Percentiles rank a stretch among this genome's conserved stretches.
These are phyloP conservation scores for Vesta saturnalis DNA, from an alignment of 2,888 invertebrate genomes.

Conservation along the genomic window DNA sequence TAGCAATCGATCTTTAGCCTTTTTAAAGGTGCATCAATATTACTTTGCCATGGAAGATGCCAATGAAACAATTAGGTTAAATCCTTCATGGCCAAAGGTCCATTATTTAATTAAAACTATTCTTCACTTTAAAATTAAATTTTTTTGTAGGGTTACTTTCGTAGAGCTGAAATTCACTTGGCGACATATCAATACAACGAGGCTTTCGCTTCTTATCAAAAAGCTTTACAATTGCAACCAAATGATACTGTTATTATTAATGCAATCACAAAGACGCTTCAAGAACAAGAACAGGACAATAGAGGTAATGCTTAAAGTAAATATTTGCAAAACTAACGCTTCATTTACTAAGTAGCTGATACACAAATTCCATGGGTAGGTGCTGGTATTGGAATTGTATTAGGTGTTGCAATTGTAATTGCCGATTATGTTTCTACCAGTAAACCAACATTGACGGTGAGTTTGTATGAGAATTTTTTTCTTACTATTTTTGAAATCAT, in stretches of 20 bases:
- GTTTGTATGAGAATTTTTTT: conserved; percentile 47
- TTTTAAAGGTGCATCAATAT: conserved; percentile 80
- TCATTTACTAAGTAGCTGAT: conserved; percentile 64
- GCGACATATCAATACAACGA: conserved; percentile 74
- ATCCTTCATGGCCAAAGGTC: conserved; percentile 84
- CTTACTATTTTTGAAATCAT: conserved; percentile 4
- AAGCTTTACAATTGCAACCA: conserved; percentile 74
- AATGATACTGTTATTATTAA: conserved; percentile 72
- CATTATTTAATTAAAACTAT: conserved; percentile 18
- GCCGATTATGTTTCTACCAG: conserved; percentile 74
- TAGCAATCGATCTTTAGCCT: conserved; percentile 84
- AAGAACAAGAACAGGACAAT: conserved; percentile 68
- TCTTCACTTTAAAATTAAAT: neutral
- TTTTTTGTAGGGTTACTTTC: conserved; percentile 71
- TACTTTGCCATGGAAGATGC: conserved; percentile 83
- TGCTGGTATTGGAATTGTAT: conserved; percentile 75
- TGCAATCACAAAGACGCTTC: conserved; percentile 69
- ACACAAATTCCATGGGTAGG: conserved; percentile 80
- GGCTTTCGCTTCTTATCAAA: conserved; percentile 74
- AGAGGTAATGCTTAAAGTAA: conserved; percentile 69
- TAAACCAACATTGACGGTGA: conserved; percentile 75
- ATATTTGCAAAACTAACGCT: conserved; percentile 1
- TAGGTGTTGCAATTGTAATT: conserved; percentile 75
- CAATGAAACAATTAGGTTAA: conserved; percentile 75
- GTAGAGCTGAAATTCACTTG: conserved; percentile 77